Percentiles rank a stretch among this genome's conserved stretches.
These are phyloP conservation scores for Cyphomyrus discorhynchus DNA, from an alignment of 2,113 vertebrate genomes.

Conservation along the genomic window DNA sequence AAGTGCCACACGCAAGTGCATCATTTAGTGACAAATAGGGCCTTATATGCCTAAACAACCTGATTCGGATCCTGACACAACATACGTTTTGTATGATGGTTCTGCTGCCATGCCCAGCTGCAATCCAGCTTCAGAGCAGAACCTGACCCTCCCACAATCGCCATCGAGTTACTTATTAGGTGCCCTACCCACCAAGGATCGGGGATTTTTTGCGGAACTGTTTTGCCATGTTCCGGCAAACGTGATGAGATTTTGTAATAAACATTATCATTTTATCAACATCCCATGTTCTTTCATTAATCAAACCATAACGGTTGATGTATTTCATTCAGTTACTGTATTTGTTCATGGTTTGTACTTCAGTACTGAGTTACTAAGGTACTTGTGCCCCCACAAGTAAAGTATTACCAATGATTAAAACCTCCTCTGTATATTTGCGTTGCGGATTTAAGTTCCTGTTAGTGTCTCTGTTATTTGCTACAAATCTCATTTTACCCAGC, in stretches of 20 bases:
- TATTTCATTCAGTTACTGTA: no score
- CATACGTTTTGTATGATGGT: not conserved
- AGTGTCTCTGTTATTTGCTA: not conserved
- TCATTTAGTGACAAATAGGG: not conserved
- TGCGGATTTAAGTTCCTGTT: not conserved
- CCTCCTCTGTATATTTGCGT: not conserved
- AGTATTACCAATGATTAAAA: no score
- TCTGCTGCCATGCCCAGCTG: not conserved
- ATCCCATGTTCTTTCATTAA: no score
- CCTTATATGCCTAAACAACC: not conserved
- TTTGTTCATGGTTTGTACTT: no score
- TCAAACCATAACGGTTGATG: no score
- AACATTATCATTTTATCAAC: no score
- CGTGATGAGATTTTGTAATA: no score
- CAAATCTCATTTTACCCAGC: not conserved
- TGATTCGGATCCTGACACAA: not conserved
- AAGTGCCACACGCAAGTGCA: not conserved
- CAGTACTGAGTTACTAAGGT: no score
- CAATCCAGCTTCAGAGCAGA: not conserved
- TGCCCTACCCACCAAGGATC: not conserved
- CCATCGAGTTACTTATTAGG: not conserved
- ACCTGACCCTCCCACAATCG: not conserved
- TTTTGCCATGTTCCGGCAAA: no score
- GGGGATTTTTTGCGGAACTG: not conserved
- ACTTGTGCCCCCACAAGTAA: no score